Evolutionary conservation across 2,888 invertebrate species (phyloP), one percentile per base, ranked within the genome.

Genomic region (Callyntrura sp.): DNA sequence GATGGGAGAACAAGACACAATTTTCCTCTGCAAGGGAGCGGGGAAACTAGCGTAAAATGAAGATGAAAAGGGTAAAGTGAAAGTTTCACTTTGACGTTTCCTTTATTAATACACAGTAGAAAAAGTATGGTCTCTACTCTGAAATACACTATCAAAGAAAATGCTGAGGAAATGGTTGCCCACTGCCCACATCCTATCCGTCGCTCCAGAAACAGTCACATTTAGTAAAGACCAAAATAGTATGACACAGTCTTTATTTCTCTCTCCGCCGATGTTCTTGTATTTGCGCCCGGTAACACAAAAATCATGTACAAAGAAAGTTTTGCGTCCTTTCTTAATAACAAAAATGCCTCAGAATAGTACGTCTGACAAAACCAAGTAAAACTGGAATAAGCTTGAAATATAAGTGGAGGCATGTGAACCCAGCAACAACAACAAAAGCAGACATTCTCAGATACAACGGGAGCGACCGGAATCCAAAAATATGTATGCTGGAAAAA

Each of bases 1-100:
- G 12, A 6, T 43, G 43, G 20, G 17, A 35, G 35, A 62, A 62
- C 1, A 1, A 23, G 62, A 25, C 65, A 43, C 20, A 11, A 11
- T 68, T 35, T 25, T 28, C 25, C 2, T 68, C 14, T 70, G 17
- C 35, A 17, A 43, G 4, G n/a, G 5, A 8, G 11, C 9, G 62
- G 5, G 20, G 28, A 28, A 25, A 11, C 65, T 12, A 65, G 35
- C 65, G 25, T n/a, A 65, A 73, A 51, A 73, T 85, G 85, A 73
- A 73, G 60, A 20, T 45, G 65, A 65, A 65, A 57, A 43, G 43
- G 55, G 51, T 23, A 68, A 85, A 73, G 57, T 25, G 48, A 85
- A 78, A 85, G 85, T 85, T 85, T 85, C 55, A 70, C 84, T 73
- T 57, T 85, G 84, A 57, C 73, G 68, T 28, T 85, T 83, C 12